These are phyloP conservation scores for Bombus fervidus DNA, from an alignment of 1,140 invertebrate genomes.

Conservation along the genomic window DNA sequence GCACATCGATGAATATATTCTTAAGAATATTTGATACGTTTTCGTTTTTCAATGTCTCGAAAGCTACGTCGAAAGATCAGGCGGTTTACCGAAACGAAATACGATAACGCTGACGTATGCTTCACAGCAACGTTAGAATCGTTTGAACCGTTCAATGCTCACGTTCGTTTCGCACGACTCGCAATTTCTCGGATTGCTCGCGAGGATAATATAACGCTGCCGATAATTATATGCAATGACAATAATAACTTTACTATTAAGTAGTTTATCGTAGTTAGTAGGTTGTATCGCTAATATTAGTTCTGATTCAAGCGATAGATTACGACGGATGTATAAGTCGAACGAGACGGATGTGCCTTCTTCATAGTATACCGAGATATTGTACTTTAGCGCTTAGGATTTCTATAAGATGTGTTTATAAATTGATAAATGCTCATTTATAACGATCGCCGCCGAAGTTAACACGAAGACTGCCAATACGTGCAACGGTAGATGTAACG, in stretches of 20 bases:
- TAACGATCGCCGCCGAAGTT: slow-evolving; percentile 64
- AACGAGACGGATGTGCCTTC: slow-evolving; percentile 73
- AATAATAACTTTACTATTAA: slow-evolving; percentile 51
- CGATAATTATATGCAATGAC: slow-evolving; percentile 43
- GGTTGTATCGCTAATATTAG: slow-evolving; percentile 54
- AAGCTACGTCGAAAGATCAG: background rate
- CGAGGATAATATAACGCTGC: slow-evolving; percentile 47
- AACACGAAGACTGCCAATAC: slow-evolving; percentile 76
- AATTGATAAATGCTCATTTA: slow-evolving; percentile 65
- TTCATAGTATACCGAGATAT: slow-evolving; percentile 33
- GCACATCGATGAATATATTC: background rate
- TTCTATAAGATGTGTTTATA: slow-evolving; percentile 20
- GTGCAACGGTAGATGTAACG: slow-evolving; percentile 63
- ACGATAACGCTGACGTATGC: background rate
- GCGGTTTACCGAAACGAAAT: background rate
- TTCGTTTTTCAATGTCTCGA: background rate
- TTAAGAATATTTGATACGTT: background rate
- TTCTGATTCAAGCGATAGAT: slow-evolving; percentile 74
- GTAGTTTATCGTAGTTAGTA: slow-evolving; percentile 47
- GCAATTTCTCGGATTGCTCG: background rate
- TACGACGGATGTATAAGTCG: slow-evolving; percentile 69
- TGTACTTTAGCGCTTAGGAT: slow-evolving; percentile 15
- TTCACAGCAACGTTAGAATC: background rate
- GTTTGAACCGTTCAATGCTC: slow-evolving; percentile 9
- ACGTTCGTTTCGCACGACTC: background rate